A percentile compares a stretch with the other conserved stretches of the same genome.
These are phyloP conservation scores for Heteromormyrus szaboi DNA, from an alignment of 2,797 vertebrate genomes.

Conservation along the genomic window DNA sequence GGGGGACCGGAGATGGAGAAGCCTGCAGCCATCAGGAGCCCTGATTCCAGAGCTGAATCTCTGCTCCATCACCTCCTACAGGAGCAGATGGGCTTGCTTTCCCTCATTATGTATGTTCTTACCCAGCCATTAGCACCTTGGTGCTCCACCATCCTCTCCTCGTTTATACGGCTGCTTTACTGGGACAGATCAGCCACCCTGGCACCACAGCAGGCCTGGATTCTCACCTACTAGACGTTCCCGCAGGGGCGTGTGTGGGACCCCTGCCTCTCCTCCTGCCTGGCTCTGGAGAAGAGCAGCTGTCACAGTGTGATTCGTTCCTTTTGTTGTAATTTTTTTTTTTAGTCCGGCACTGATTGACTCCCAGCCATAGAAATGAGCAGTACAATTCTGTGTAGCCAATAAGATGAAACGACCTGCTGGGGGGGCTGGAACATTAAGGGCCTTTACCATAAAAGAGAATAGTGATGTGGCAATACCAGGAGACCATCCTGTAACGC, in stretches of 20 bases:
- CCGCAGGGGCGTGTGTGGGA: not conserved
- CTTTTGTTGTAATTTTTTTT: constrained; percentile 10
- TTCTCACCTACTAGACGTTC: not conserved
- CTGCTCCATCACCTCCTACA: not conserved
- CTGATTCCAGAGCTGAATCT: not conserved
- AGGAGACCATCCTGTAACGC: not conserved
- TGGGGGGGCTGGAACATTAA: not conserved
- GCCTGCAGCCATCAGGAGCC: not conserved
- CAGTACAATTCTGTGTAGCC: constrained; percentile 12
- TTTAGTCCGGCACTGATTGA: constrained; percentile 19
- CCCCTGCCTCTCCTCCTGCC: not conserved
- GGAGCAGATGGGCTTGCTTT: not conserved
- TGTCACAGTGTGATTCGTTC: not conserved
- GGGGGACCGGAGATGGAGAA: not conserved
- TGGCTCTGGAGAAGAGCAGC: not conserved
- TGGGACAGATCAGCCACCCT: not conserved
- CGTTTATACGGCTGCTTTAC: not conserved
- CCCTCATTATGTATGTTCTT: not conserved
- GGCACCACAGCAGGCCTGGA: not conserved
- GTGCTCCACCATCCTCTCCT: not conserved
- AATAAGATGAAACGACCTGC: not conserved
- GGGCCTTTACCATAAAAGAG: not conserved
- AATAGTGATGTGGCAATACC: not conserved
- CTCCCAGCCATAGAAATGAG: constrained; percentile 19
- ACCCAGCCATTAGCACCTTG: not conserved